These are phyloP conservation scores for Taeniopygia guttata DNA, from an alignment of 2,797 vertebrate species.

Conservation along the genomic window DNA sequence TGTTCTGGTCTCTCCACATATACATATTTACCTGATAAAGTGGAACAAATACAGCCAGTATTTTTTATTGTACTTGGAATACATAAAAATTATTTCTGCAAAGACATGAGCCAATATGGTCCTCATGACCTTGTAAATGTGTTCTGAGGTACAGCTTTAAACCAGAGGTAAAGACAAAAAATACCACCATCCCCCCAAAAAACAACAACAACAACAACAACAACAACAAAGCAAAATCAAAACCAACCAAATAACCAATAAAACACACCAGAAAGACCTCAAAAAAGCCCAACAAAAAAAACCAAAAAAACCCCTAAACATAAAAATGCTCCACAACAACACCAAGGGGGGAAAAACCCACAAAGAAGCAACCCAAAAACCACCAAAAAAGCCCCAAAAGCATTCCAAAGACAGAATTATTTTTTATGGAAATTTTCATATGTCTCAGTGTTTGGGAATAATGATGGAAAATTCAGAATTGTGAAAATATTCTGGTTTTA, in stretches of 20 bases:
- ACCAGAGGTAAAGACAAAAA: not conserved
- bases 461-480: not conserved
- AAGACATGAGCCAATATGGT: not conserved
- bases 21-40: slow-evolving; percentile 66
- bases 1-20: slow-evolving; percentile 58
- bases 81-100: not conserved
- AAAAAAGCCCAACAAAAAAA: not conserved
- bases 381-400: accelerated
- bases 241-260: not conserved
- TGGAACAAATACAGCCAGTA: slow-evolving; percentile 61
- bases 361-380: accelerated
- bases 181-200: too few species aligned
- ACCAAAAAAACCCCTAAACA: not conserved
- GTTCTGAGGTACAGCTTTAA: not conserved
- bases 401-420: not conserved
- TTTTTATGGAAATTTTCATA: not conserved
- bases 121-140: not conserved
- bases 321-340: accelerated
- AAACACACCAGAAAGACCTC: not conserved
- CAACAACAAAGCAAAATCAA: not conserved
- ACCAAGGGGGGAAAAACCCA: accelerated
- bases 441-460: not conserved
- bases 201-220: not conserved
- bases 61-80: not conserved
- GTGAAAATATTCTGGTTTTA: not conserved